Conservation (phyloP, 1,140 invertebrate species). For the Drosophila grimshawi region DNA sequence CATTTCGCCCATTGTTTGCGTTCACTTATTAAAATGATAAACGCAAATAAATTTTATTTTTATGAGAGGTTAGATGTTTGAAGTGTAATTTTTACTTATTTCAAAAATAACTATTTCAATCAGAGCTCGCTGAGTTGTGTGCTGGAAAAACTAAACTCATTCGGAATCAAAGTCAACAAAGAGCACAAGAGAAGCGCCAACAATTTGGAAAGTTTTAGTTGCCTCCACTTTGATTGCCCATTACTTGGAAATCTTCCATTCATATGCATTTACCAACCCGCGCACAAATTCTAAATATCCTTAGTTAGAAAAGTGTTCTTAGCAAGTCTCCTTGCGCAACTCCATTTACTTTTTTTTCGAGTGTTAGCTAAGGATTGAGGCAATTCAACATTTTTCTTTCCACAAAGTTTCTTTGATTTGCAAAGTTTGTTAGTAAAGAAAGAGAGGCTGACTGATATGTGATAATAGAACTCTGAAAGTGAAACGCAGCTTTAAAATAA, state of each 20-base stretch:
- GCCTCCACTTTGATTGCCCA: slow-evolving; percentile 24
- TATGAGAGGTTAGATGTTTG: background rate
- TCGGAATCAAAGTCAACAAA: slow-evolving; percentile 48
- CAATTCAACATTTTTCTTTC: slow-evolving; percentile 1
- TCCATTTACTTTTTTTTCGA: slow-evolving; percentile 7
- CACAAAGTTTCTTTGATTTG: slow-evolving; percentile 25
- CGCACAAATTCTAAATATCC: slow-evolving; percentile 12
- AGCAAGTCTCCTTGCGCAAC: slow-evolving; percentile 20
- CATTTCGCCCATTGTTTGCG: slow-evolving; percentile 8
- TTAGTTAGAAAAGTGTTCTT: slow-evolving; percentile 39
- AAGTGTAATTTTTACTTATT: background rate
- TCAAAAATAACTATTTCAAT: slow-evolving; percentile 61
- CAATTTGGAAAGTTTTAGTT: slow-evolving; percentile 42
- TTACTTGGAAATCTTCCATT: background rate
- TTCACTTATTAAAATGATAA: slow-evolving; percentile 9
- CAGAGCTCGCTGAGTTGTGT: slow-evolving; percentile 45
- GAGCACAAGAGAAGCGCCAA: slow-evolving; percentile 25
- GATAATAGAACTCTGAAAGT: slow-evolving; percentile 14
- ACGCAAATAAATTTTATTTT: slow-evolving; percentile 2
- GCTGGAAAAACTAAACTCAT: slow-evolving; percentile 31
- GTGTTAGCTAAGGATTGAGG: slow-evolving; percentile 6
- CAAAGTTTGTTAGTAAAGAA: slow-evolving; percentile 23
- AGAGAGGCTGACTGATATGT: background rate
- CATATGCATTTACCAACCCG: background rate
- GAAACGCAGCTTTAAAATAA: too few species aligned